phyloP scores from a whole-genome alignment of 2,113 vertebrate species.

The Mionectes macconnelli region DNA sequence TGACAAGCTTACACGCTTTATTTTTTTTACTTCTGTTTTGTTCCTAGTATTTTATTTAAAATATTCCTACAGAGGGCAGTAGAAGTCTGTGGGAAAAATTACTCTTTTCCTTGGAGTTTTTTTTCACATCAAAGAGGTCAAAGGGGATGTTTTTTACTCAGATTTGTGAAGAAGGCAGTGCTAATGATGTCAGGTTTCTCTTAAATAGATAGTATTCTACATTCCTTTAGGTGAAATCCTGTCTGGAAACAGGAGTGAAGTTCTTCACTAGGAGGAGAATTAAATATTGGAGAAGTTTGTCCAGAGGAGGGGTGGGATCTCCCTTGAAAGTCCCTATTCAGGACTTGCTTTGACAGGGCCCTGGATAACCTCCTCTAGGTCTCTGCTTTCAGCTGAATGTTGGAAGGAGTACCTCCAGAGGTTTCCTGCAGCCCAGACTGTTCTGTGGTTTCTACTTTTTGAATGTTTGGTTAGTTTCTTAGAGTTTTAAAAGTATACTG shows the following conservation, averaged over 20 bases:
- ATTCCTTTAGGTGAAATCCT: neutral
- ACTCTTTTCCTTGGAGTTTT: neutral
- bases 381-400: neutral
- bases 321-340: neutral
- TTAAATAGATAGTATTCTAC: neutral
- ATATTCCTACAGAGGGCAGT: constrained; percentile 61
- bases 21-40: neutral
- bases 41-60: neutral
- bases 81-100: constrained; percentile 6
- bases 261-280: neutral
- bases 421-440: neutral
- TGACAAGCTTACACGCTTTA: neutral
- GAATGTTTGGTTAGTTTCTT: neutral
- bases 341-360: neutral
- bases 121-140: neutral
- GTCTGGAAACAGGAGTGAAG: neutral
- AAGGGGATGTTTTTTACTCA: neutral
- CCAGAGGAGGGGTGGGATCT: neutral
- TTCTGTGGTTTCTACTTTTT: neutral
- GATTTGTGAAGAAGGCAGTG: neutral
- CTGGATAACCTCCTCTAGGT: neutral
- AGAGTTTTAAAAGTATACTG: neutral
- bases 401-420: neutral
- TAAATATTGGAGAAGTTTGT: neutral
- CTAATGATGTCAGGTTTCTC: neutral